Evolutionary conservation across 2,888 invertebrate genomes (phyloP), one percentile per base, ranked within the genome.

Genomic region (Ctena decussata): DNA sequence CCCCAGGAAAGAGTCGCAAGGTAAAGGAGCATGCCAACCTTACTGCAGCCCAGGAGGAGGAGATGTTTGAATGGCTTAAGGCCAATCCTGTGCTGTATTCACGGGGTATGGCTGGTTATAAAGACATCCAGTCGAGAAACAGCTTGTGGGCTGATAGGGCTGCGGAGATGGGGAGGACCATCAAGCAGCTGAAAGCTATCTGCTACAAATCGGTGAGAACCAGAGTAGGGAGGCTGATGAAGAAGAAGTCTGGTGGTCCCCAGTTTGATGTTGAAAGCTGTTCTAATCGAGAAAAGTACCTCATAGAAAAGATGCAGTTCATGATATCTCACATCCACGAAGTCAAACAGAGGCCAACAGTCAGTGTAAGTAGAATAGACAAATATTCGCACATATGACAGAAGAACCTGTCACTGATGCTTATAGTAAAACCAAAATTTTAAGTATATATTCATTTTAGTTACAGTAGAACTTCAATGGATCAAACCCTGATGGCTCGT

Each of bases 11-110:
- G n/a, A n/a, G n/a, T n/a, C n/a, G n/a, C 57, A 27, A 65, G 65
- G 32, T n/a, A 27, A 65, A 27, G 65, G 12, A 12, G 18, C n/a
- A 18, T 37, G 21, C 65, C n/a, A 37, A 65, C 30, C 30, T 27
- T n/a, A n/a, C 79, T 75, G 85, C 82, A 30, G 57, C 69, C 80
- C 76, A 77, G 69, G 80, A 84, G 70, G 77, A 80, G 37, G 75
- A 79, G 77, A 60, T 72, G 77, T 79, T 82, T 82, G 82, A 24
- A 6, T 8, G 32, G 3, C 32, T 27, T 24, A 37, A n/a, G 27
- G 65, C 5, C 8, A 27, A n/a, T 37, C 30, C 30, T 15, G 15
- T 27, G 3, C 32, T 65, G 8, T 65, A 35, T 27, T 35, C 32
- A 11, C 8, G 65, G 65, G 37, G 37, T 11, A 65, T 65, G 65